Evolutionary conservation across 2,797 vertebrate species (phyloP), one percentile per base, ranked within the genome.

Genomic region (Coracias cyanogaster): DNA sequence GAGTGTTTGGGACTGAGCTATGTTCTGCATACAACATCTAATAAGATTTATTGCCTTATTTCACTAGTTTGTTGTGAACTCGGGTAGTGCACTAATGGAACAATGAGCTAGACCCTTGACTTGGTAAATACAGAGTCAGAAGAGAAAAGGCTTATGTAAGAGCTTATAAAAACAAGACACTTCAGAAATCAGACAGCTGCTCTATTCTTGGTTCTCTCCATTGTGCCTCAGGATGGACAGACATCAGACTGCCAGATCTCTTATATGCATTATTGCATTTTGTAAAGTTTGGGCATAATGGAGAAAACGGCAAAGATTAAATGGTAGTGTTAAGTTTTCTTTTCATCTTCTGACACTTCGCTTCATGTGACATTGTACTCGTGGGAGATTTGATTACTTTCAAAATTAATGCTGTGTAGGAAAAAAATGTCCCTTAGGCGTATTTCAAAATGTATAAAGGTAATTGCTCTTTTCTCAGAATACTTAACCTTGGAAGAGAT

Each of bases 31-130:
- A 46, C 8, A 61, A 37, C 57, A 79, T 73, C 45, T 73, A 73
- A 87, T 90, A 87, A 62, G 72, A 78, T 89, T 79, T 92, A 89
- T 89, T 97, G 91, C 76, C 33, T 25, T 88, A n/a, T 96, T 91
- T 90, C 71, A 66, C 89, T 94, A 92, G 17, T 88, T 92, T 71
- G 13, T 86, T 60, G n/a, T 85, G 17, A 92, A n/a, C 67, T 80
- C 37, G 70, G 58, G 55, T 84, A 95, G 45, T 78, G 52, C 33
- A 19, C 71, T 89, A 71, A 73, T 84, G 78, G 93, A 97, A 87
- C 95, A 79, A 71, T 93, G 66, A 95, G 61, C 94, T 41, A 91
- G 90, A 80, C 72, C 41, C 86, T 94, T 88, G 82, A 91, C 70
- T 65, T 94, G 57, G 48, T 72, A 94, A 97, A 82, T 79, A 81